A percentile compares a stretch with the other conserved stretches of the same genome.
These are phyloP conservation scores for Eristalis arbustorum DNA, from an alignment of 2,888 invertebrate species.

Conservation along the genomic window DNA sequence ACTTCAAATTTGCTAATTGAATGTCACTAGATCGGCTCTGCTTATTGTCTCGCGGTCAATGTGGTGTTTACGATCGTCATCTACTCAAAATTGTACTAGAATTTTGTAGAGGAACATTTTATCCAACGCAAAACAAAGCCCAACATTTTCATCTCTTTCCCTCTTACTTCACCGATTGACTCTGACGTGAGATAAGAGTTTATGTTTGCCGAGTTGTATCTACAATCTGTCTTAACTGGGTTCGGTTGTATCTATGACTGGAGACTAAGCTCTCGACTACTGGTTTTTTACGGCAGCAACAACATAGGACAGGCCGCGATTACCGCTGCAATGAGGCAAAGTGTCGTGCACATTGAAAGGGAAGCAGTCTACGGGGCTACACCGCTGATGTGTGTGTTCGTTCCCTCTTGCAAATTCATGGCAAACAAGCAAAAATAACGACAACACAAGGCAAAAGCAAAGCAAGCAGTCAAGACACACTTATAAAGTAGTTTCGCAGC, in stretches of 20 bases:
- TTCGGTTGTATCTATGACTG: neutral
- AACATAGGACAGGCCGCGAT: neutral
- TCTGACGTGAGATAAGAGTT: neutral
- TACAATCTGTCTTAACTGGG: neutral
- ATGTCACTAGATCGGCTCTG: constrained; percentile 67
- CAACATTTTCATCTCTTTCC: neutral
- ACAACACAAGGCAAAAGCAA: neutral
- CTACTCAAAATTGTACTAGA: constrained; percentile 33
- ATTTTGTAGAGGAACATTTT: neutral
- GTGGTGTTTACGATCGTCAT: constrained; percentile 52
- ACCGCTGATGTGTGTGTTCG: neutral
- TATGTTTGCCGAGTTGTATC: neutral
- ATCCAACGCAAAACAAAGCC: neutral
- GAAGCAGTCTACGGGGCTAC: constrained; percentile 11
- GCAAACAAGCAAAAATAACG: constrained; percentile 45
- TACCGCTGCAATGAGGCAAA: constrained; percentile 23
- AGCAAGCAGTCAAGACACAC: constrained; percentile 4
- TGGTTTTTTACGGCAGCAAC: constrained; percentile 10
- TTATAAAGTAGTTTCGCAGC: constrained; percentile 48
- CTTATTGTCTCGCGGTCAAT: constrained; percentile 51
- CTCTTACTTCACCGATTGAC: neutral
- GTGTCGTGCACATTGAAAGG: constrained; percentile 44
- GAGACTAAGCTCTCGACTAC: constrained; percentile 21
- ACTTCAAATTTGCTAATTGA: constrained; percentile 65
- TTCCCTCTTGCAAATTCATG: constrained; percentile 26